Base-by-base conservation (phyloP, 1,140 invertebrate species). In the Drosophila tani region DNA sequence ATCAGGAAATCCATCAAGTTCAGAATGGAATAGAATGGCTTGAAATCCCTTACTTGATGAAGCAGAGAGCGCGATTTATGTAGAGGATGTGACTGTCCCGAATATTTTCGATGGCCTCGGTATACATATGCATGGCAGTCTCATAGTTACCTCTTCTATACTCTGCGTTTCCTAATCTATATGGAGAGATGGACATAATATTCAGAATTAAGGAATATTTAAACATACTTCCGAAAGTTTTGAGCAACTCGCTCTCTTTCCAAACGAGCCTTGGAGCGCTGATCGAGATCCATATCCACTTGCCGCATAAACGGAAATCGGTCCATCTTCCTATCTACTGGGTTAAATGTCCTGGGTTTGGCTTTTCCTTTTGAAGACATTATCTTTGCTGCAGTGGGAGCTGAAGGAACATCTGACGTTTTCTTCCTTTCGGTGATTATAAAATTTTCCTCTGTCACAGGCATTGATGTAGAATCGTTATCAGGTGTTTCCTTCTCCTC, bases 1-100 rank as follows among this genome's bases (percentile, higher is more conserved):
- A 38, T 1, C n/a, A 27, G 19, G 14, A 32, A 0, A 27, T 17
- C 6, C 32, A 32, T 49, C 27, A 40, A 53, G 47, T 15, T 29
- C 1, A 2, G 0, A 4, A 2, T 27, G 17, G 49, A 5, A 14
- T 21, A 9, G 27, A 32, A 32, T 35, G 12, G 4, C 2, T 38
- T 5, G 32, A 14, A 3, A 38, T n/a, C 7, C 6, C 60, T 76
- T 70, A 92, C 92, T 92, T 93, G 17, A 93, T 92, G 53, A 79
- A 93, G 29, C 79, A 95, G 5, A 97, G 93, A 8, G 96, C 95
- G 50, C 96, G 93, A 88, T 97, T 97, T 69, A 95, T 96, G 93
- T 97, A 97, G 1, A 97, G 85, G 50, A 96, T 93, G 2, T 95
- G 93, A 74, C 96, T 96, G 82, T 97, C 96, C 82, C 95, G 95